These are phyloP conservation scores for Carollia perspicillata DNA, from an alignment of 2,113 vertebrate species.

Conservation along the genomic window DNA sequence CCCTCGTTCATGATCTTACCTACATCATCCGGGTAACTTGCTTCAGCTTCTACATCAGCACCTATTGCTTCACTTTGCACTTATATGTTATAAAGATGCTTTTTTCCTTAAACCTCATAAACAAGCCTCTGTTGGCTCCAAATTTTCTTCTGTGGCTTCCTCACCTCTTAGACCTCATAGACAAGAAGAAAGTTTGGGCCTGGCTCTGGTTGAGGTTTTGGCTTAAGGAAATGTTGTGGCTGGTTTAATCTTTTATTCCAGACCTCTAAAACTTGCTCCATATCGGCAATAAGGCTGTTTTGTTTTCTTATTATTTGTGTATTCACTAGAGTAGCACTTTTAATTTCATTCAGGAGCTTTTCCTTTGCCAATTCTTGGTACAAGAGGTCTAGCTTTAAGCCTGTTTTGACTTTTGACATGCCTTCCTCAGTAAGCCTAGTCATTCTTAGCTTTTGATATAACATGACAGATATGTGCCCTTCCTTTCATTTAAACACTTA, in stretches of 20 bases:
- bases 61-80: neutral
- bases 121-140: neutral
- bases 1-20: neutral
- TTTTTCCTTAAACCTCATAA: neutral
- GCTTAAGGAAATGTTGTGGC: neutral
- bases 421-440: neutral
- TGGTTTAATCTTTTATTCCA: neutral
- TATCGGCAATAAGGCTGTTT: neutral
- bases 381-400: neutral
- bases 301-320: too few species aligned
- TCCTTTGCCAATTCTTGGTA: neutral
- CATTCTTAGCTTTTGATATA: neutral
- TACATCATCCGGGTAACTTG: neutral
- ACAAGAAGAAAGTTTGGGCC: neutral
- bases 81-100: neutral
- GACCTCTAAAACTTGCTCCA: neutral
- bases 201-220: neutral
- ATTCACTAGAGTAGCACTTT: neutral
- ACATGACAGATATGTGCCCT: neutral
- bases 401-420: neutral
- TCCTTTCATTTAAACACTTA: neutral
- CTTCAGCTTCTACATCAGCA: neutral
- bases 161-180: neutral
- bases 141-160: neutral
- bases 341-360: neutral